A percentile compares a stretch with the other conserved stretches of the same genome.
Evolutionary conservation across 2,113 vertebrate genomes (phyloP).

Genomic region (Echinops telfairi): DNA sequence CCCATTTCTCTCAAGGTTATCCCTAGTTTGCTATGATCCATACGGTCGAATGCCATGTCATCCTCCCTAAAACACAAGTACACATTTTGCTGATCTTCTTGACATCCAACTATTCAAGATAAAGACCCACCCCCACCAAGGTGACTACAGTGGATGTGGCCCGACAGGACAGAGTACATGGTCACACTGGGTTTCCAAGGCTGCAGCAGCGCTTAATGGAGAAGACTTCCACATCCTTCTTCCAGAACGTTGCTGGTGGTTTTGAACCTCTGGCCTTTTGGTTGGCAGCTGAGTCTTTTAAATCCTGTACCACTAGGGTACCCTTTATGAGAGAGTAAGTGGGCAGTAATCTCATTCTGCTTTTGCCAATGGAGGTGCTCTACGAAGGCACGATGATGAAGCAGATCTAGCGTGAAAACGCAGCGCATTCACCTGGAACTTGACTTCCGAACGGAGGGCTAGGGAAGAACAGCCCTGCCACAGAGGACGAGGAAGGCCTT

Average conservation of each 20-base stretch:
- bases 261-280: neutral
- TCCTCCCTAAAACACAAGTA: too few relatives aligned
- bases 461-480: too few relatives aligned
- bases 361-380: too few relatives aligned
- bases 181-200: neutral
- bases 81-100: too few relatives aligned
- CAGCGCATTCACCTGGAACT: neutral
- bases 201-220: neutral
- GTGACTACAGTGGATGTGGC: too few relatives aligned
- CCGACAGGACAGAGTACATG: neutral
- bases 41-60: too few relatives aligned
- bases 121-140: neutral
- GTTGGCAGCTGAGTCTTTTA: neutral
- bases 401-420: neutral
- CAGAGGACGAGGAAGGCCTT: too few relatives aligned
- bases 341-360: too few relatives aligned
- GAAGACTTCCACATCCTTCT: neutral
- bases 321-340: neutral
- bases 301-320: neutral
- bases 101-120: too few relatives aligned
- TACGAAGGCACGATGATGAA: neutral
- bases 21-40: too few relatives aligned
- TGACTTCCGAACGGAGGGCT: too few relatives aligned
- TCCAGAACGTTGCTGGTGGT: neutral
- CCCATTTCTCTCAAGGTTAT: too few relatives aligned